Conservation (phyloP, 2,113 vertebrate species). For the Ondatra zibethicus region DNA sequence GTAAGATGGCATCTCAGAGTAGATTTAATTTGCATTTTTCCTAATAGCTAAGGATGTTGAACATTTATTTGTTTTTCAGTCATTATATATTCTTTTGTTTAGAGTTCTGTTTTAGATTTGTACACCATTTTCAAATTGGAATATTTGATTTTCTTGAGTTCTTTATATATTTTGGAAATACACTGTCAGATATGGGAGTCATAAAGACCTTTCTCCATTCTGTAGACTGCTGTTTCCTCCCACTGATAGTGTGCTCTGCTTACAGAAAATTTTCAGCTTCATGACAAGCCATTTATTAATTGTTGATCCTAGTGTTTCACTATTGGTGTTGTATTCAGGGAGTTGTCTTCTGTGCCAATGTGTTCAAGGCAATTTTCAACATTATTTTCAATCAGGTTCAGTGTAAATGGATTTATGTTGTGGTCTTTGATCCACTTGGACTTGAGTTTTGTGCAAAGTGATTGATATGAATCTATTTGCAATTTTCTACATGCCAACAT, state of each 20-base stretch:
- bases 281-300: neutral
- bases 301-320: neutral
- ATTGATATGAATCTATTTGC: neutral
- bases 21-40: neutral
- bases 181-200: too few species aligned
- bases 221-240: neutral
- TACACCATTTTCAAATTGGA: neutral
- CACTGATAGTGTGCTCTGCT: neutral
- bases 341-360: neutral
- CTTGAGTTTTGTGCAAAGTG: neutral
- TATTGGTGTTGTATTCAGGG: neutral
- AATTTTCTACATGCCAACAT: neutral
- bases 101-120: neutral
- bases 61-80: neutral
- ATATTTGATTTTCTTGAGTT: neutral
- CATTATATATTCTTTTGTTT: neutral
- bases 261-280: neutral
- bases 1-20: neutral
- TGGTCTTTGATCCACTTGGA: neutral
- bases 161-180: neutral
- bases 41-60: neutral
- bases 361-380: neutral
- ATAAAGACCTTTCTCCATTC: neutral
- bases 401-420: neutral
- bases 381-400: neutral